Percentiles rank a stretch among this genome's conserved stretches.
Evolutionary conservation across 2,113 vertebrate species (phyloP).

Genomic region (Anarhynchus alexandrinus): DNA sequence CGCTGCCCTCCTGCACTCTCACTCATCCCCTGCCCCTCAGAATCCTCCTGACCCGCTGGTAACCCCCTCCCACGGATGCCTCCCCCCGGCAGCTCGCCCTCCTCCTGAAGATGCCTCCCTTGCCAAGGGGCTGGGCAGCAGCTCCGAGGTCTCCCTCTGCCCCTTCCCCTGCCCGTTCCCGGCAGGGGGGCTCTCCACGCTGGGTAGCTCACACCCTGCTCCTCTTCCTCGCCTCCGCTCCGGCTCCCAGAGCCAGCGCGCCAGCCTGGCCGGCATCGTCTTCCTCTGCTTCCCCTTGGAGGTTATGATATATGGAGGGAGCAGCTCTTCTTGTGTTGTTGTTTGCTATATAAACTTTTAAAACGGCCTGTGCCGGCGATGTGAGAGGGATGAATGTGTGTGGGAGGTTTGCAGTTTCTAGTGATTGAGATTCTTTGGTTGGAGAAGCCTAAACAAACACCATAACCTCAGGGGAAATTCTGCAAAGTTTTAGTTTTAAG

Average conservation of each 20-base stretch:
- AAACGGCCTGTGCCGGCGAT: accelerated
- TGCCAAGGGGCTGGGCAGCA: background rate
- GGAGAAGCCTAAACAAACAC: constrained; percentile 61
- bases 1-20: background rate
- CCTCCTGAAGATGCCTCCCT: background rate
- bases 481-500: constrained; percentile 32
- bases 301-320: background rate
- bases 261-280: background rate
- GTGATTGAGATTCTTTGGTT: constrained; percentile 28
- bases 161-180: accelerated
- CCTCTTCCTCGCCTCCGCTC: background rate
- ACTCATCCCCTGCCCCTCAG: background rate
- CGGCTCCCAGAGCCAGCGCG: background rate
- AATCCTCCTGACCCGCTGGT: background rate
- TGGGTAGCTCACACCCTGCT: background rate
- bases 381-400: background rate
- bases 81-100: background rate
- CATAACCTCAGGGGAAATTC: constrained; percentile 31
- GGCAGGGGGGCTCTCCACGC: accelerated
- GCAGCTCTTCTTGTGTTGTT: background rate
- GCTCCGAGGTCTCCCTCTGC: background rate
- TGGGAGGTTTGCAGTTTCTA: constrained; percentile 30
- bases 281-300: background rate
- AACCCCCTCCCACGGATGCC: background rate
- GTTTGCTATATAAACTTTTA: background rate